Base-by-base conservation (phyloP, 1,140 invertebrate species). In the Leptinotarsa undecemlineata region DNA sequence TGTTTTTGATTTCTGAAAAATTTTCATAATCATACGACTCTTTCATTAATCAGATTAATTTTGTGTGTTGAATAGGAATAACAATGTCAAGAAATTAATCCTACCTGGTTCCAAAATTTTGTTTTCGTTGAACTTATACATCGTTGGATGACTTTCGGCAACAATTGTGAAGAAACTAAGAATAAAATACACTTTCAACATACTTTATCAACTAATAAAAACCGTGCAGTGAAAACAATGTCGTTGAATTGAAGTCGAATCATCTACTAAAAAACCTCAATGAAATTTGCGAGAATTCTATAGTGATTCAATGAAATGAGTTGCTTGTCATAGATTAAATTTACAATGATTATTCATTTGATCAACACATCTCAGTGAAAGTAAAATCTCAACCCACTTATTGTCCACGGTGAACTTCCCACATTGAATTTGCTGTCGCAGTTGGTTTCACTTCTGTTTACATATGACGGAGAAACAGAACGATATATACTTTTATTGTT, bases 111-210 rank as follows among this genome's bases (percentile, higher is more conserved):
- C 68, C 48, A 69, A 48, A 48, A 69, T 23, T 23, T 69, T 69
- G 48, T 69, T 69, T 23, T 69, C 68, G 48, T 69, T 69, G 42
- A 69, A 48, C n/a, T 69, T 69, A n/a, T 69, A 69, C 68, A 69
- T 69, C 19, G 68, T 69, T 6, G 68, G 68, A 69, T 69, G 68
- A n/a, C 48, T 48, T 69, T 69, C 11, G 17, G 48, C 48, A 48
- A 69, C 21, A 48, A 69, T 51, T 11, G 42, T 42, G 5, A 47
- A 17, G 20, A 69, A 69, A 48, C 42, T n/a, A 48, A 69, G 3
- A 17, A 69, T n/a, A 51, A 48, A 69, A 48, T 42, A 69, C 19
- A 69, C 68, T 69, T 14, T 69, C 33, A 48, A 48, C 68, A 48
- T 69, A 19, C 17, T 48, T 42, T 21, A 48, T 51, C 14, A 48